These are phyloP conservation scores for Sigmodon hispidus DNA, from an alignment of 2,113 vertebrate genomes.

Conservation along the genomic window DNA sequence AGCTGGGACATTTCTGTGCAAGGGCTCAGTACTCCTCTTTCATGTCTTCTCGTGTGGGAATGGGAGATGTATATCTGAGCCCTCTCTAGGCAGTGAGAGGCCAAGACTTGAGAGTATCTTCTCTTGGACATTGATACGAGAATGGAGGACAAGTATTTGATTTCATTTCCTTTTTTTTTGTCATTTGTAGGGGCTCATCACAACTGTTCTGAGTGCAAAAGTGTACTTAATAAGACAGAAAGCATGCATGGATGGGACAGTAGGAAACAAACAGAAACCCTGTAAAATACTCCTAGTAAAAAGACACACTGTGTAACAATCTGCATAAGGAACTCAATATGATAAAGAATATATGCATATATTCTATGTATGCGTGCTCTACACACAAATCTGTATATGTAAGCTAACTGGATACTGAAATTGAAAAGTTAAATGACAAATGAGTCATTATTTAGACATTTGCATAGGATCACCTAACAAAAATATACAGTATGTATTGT, in stretches of 20 bases:
- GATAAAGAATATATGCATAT: neutral
- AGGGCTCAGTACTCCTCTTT: neutral
- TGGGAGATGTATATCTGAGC: neutral
- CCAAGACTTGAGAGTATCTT: neutral
- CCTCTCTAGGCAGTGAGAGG: neutral
- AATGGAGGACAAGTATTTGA: neutral
- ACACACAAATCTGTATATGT: slow-evolving; percentile 9
- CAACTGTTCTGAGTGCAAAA: neutral
- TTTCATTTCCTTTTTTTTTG: slow-evolving; percentile 1
- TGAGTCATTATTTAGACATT: neutral
- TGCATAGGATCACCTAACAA: neutral
- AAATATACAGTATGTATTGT: neutral
- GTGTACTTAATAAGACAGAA: neutral
- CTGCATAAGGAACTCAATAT: neutral
- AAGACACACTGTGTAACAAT: neutral
- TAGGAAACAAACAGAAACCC: neutral
- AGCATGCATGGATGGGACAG: neutral
- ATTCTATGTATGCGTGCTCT: neutral
- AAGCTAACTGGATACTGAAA: neutral
- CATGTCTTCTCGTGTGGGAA: slow-evolving; percentile 7
- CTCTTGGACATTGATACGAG: neutral
- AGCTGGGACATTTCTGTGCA: neutral
- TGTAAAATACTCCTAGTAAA: neutral
- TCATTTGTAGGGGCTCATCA: neutral
- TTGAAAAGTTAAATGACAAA: slow-evolving; percentile 8